Base-by-base conservation (phyloP, 2,113 vertebrate genomes). In the Heterotilapia buettikoferi region DNA sequence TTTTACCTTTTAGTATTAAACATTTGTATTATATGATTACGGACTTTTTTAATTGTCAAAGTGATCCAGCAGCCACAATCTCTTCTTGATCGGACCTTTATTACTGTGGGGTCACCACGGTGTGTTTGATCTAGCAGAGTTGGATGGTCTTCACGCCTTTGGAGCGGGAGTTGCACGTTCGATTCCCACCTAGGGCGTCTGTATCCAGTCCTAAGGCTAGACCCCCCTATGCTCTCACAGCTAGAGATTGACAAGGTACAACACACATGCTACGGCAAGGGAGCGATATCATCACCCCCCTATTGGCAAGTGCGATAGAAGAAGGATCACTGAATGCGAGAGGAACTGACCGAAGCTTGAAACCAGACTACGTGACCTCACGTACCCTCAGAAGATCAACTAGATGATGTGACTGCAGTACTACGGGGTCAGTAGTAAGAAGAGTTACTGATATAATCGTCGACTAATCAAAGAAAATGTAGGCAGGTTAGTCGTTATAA, bases 101-200 rank as follows among this genome's bases (percentile, higher is more conserved):
- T 21, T 21, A 66, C 13, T 21, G 19, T 38, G 19, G 19, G 33
- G 10, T 66, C 66, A 38, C n/a, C 36, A 9, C 0, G 0, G 66
- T 1, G 21, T 6, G 13, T 43, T 71, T 71, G 36, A 16, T 71
- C 66, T 16, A 9, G 36, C 8, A 71, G 38, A 43, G 38, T 26
- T 1, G 0, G 38, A 6, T 24, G 8, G 21, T 24, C 13, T 0
- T 26, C 9, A 63, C 6, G 6, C 31, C 31, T 63, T 7, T 2
- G 31, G 6, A 63, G 29, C 6, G 0, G 18, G 18, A 63, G 31
- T 36, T n/a, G 2, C 31, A 63, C 9, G 31, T 63, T 63, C 1
- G 9, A 63, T n/a, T 63, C 16, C 57, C 16, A 33, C 29, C 29
- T 19, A 19, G 14, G 0, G 8, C 0, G 29, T 6, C 59, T 61